Base-by-base conservation (phyloP, 2,888 invertebrate species). In the Strigamia maritima region DNA sequence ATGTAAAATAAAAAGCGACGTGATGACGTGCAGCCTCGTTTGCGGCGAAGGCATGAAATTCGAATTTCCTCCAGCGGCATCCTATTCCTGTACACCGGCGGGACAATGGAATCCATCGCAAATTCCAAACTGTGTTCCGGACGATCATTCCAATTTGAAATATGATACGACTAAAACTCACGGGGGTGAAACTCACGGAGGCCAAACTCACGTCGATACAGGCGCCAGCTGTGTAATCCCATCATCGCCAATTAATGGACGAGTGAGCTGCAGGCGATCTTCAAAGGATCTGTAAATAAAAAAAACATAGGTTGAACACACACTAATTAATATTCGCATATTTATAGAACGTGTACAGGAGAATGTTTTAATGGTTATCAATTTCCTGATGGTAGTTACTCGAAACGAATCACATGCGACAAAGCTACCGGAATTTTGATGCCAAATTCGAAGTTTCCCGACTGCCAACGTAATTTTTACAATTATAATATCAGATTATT, bases 41-140 rank as follows among this genome's bases (percentile, higher is more conserved):
- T 94, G 94, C 82, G 92, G 93, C 0, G 83, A 86, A 0, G 92
- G 91, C 0, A 86, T 91, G 16, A 84, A 87, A 22, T 91, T 92
- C 83, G 90, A 90, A 81, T 88, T 89, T 7, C 86, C 90, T 0
- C 89, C 92, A 0, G 90, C 90, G 0, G 84, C 88, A 0, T 81
- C 87, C 0, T 94, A 94, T 85, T 88, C 88, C 28, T 94, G 94
- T 83, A 86, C 86, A 60, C 93, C 92, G 83, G 87, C 89, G 7
- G 93, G 93, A 0, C 81, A 86, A 4, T 94, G 91, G 84, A 24
- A 6, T 12, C 60, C 60, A 22, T 24, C 22, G 4, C 10, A 22
- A 22, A 65, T 65, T 24, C 60, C 60, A 19, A 65, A 65, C 24
- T 65, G 60, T 12, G 8, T 65, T 19, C 2, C 22, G 12, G 35